phyloP scores from a whole-genome alignment of 2,113 vertebrate genomes.

The Pionites leucogaster region DNA sequence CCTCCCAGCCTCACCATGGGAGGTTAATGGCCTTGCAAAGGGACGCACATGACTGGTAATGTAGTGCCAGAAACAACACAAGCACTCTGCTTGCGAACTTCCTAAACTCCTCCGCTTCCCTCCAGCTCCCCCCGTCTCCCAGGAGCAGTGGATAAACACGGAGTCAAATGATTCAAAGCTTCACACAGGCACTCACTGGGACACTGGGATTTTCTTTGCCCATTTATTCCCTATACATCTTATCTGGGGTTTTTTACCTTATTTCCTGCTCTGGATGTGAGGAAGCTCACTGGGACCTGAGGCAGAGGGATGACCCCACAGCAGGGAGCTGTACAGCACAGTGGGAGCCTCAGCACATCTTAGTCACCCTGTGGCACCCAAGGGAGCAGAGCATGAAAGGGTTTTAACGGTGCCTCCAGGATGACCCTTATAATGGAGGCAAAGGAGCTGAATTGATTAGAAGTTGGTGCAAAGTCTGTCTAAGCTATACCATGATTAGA shows the following conservation, averaged over 20 bases:
- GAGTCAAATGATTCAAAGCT: not conserved
- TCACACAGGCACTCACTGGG: fast-evolving
- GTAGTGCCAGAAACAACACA: conserved; percentile 16
- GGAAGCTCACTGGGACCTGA: not conserved
- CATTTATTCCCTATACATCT: not conserved
- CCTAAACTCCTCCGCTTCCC: not conserved
- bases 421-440: not conserved
- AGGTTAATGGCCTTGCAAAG: not conserved
- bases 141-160: not conserved
- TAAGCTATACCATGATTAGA: fast-evolving
- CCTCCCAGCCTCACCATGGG: not conserved
- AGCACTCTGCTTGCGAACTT: not conserved
- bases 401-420: not conserved
- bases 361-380: not conserved
- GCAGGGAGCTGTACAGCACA: not conserved
- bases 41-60: not conserved
- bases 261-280: not conserved
- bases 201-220: not conserved
- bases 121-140: not conserved
- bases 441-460: not conserved
- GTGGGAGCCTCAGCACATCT: fast-evolving
- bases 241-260: not conserved
- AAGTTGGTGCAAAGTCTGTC: not conserved
- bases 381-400: not conserved
- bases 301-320: fast-evolving